These are phyloP conservation scores for Pagrus major DNA, from an alignment of 2,113 vertebrate genomes.

Conservation along the genomic window DNA sequence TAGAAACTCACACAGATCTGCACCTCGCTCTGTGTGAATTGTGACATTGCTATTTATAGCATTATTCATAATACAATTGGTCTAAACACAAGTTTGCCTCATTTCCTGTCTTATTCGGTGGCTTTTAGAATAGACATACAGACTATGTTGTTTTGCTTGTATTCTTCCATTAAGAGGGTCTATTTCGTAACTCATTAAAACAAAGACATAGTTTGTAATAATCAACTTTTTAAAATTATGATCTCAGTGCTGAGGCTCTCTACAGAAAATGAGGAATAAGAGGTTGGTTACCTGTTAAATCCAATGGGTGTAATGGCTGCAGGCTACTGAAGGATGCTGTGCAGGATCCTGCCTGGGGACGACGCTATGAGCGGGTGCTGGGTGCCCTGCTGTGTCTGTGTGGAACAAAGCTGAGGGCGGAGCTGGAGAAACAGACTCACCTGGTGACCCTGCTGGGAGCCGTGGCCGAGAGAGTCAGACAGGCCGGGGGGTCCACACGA, in stretches of 20 bases:
- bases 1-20: not conserved
- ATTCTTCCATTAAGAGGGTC: not conserved
- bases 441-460: conserved; percentile 92
- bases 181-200: not conserved
- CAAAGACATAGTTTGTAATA: too few species aligned
- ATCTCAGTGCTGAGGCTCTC: not conserved
- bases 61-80: not conserved
- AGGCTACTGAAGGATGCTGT: conserved; percentile 96
- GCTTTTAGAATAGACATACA: not conserved
- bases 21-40: not conserved
- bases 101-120: not conserved
- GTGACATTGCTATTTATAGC: not conserved
- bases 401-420: conserved; percentile 89
- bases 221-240: not conserved
- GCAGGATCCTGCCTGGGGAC: conserved; percentile 91
- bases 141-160: not conserved
- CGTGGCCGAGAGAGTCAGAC: conserved; percentile 94
- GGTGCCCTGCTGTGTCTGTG: conserved; percentile 93
- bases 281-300: not conserved
- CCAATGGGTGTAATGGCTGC: conserved; percentile 17
- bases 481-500: conserved; percentile 90
- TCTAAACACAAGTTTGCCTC: not conserved
- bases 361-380: conserved; percentile 91
- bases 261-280: not conserved
- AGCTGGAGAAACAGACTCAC: conserved; percentile 92